Evolutionary conservation across 1,140 invertebrate genomes (phyloP).

Genomic region (Hyphantria cunea): DNA sequence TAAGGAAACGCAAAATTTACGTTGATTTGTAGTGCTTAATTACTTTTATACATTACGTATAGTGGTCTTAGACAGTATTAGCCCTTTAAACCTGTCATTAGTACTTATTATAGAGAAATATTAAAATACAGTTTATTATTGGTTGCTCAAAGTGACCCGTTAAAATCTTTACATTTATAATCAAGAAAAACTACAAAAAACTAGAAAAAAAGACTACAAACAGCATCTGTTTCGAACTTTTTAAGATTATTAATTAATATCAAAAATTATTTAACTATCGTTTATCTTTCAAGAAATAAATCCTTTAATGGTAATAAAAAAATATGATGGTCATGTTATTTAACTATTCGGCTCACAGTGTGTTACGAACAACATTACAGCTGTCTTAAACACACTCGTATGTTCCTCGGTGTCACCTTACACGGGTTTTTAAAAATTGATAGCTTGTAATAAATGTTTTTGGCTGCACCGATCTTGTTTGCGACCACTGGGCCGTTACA

Average conservation of each 20-base stretch:
- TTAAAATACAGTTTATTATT: too few species aligned
- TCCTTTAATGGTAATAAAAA: neutral
- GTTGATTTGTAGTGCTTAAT: neutral
- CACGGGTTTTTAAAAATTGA: constrained; percentile 73
- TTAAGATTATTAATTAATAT: too few species aligned
- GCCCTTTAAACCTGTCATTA: too few species aligned
- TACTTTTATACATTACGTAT: neutral
- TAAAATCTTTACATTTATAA: too few species aligned
- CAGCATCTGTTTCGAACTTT: too few species aligned
- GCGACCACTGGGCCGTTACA: constrained; percentile 52
- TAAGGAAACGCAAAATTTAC: neutral
- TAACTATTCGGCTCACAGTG: constrained; percentile 35
- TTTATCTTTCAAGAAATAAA: neutral
- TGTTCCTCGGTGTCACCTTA: constrained; percentile 61
- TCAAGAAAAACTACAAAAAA: too few species aligned
- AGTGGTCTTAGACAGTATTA: neutral
- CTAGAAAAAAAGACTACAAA: too few species aligned
- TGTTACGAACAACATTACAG: constrained; percentile 10
- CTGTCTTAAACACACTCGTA: constrained; percentile 17
- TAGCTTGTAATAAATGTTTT: constrained; percentile 76
- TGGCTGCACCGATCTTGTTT: constrained; percentile 64
- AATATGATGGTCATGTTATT: constrained; percentile 38
- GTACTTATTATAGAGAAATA: too few species aligned
- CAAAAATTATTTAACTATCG: neutral
- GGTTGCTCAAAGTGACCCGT: too few species aligned